Base-by-base conservation (phyloP, 2,888 invertebrate genomes). In the Drosophila subquinaria region DNA sequence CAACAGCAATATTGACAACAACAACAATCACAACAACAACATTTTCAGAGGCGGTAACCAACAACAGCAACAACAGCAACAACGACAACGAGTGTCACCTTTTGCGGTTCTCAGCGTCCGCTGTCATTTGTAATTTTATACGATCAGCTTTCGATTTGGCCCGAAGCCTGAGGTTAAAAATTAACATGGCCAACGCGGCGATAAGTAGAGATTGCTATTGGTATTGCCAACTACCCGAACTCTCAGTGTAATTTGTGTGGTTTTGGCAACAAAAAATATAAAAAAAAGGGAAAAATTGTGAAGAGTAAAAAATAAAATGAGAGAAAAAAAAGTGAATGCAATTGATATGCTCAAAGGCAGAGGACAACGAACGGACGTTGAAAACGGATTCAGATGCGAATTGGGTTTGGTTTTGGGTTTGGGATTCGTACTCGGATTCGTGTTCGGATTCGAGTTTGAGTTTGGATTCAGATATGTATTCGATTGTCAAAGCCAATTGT, bases 71-170 rank as follows among this genome's bases (percentile, higher is more conserved):
- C 36, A 38, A 38, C 42, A 36, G 17, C 17, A 17, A 13, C 13
- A 36, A 13, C 36, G n/a, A 38, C 42, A 15, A 50, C 75, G 77
- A 88, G 83, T 85, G 84, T 85, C 89, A 89, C 82, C 89, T 85
- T 85, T 89, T 85, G 84, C 82, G 89, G 84, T 85, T 87, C 78
- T 76, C 73, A 60, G 69, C 84, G 68, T 74, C 79, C 79, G 87
- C 84, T 89, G 84, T 87, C 89, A 87, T 67, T 79, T 82, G 84
- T 89, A 85, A 85, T 89, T 87, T 85, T 85, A 85, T 89, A 85
- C 88, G 84, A 85, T 85, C 84, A 85, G 84, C 84, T 85, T 85
- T 85, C 84, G 84, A 87, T 85, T 89, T 89, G 89, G 79, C 87
- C 30, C 8, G 85, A 83, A 86, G 88, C 88, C 84, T 89, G 84